These are phyloP conservation scores for Upupa epops DNA, from an alignment of 2,113 vertebrate genomes.

Conservation along the genomic window DNA sequence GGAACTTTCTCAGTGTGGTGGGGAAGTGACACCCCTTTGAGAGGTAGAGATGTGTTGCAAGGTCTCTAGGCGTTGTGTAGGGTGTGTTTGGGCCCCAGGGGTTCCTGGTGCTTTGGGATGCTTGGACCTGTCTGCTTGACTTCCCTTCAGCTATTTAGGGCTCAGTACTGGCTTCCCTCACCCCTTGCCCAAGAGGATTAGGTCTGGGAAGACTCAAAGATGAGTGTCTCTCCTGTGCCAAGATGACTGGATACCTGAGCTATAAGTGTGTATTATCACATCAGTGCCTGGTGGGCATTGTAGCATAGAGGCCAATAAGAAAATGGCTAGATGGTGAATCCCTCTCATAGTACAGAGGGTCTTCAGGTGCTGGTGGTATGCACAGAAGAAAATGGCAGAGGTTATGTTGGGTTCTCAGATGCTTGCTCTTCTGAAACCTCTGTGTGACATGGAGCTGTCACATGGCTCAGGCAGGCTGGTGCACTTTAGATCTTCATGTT, in stretches of 20 bases:
- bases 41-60: constrained; percentile 24
- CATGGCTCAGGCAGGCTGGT: background rate
- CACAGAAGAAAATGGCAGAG: background rate
- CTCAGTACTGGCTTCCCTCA: background rate
- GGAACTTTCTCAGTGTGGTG: background rate
- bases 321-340: background rate
- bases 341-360: background rate
- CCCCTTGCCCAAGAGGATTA: background rate
- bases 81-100: background rate
- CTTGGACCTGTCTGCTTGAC: background rate
- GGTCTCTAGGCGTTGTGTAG: background rate
- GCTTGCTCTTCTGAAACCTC: background rate
- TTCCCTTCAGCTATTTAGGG: background rate
- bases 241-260: background rate
- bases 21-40: background rate
- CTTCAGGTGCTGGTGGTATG: background rate
- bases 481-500: background rate
- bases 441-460: background rate
- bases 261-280: background rate
- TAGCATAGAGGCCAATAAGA: background rate
- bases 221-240: background rate
- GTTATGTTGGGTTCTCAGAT: background rate
- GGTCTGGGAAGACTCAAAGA: background rate
- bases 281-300: background rate
- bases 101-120: background rate